Evolutionary conservation across 2,888 invertebrate genomes (phyloP), one percentile per base, ranked within the genome.

Genomic region (Fissipunctia ypsillon): DNA sequence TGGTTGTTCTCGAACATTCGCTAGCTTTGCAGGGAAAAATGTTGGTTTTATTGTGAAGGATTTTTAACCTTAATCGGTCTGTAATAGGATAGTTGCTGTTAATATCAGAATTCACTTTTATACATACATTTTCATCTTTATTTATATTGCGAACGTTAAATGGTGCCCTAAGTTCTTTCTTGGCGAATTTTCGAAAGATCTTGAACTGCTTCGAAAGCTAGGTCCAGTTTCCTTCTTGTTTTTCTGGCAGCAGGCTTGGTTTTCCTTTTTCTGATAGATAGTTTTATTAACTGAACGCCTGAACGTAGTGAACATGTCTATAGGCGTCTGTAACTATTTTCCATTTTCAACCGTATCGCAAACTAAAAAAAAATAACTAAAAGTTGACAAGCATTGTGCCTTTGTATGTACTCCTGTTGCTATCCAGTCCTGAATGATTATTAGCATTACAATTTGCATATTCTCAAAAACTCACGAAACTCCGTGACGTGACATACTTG

Each of bases 391-490:
- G 41, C 25, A 61, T 22, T 28, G 12, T 16, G 35, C 2, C 12
- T 3, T 43, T 43, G 10, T 25, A 54, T 19, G 19, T 22, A 28
- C 5, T 25, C 1, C 38, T 25, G 31, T 54, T 56, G 38, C 54
- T 25, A 48, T 22, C 22, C 48, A 66, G 2, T 25, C 0, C 25
- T 7, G 12, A 12, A 38, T 43, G 0, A 25, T 5, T 5, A 19
- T 45, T 45, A 73, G 7, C 3, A 43, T 25, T 28, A 59, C 14
- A 48, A 69, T 43, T 78, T 45, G 2, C 69, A 45, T 56, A 3
- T 68, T 68, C 3, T 38, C 14, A 1, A 45, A 56, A 67, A 63
- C 25, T 52, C 54, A 68, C 48, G 63, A 75, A 59, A 43, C 48
- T 57, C 35, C 54, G 60, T 73, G 57, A 69, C 69, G 28, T 19